These are phyloP conservation scores for Oscheius sp. DNA, from an alignment of 1,140 invertebrate species.

Conservation along the genomic window DNA sequence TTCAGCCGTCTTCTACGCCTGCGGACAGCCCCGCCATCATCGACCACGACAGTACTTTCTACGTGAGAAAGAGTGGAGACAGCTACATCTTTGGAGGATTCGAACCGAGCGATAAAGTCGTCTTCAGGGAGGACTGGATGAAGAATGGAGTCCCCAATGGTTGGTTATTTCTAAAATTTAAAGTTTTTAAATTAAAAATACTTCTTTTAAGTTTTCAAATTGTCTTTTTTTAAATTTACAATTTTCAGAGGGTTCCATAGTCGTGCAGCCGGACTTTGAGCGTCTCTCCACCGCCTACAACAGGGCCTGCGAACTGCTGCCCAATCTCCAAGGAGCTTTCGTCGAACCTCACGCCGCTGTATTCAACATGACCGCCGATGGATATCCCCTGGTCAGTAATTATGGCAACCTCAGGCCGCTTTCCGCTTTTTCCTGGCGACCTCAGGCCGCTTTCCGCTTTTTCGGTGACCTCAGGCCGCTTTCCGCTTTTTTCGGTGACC, in stretches of 20 bases:
- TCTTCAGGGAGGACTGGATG: constrained; percentile 62
- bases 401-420: no score
- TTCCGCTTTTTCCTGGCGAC: no score
- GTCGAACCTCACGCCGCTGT: constrained; percentile 35
- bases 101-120: constrained; percentile 61
- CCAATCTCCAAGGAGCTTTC: constrained; percentile 13
- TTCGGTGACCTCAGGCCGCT: no score
- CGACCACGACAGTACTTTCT: constrained; percentile 64
- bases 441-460: no score
- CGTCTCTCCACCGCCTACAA: constrained; percentile 33
- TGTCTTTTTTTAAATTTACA: not conserved
- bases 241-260: constrained; percentile 34
- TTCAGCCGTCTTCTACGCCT: constrained; percentile 47
- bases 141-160: constrained; percentile 61
- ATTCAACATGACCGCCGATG: constrained; percentile 43
- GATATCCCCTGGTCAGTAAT: constrained; percentile 51
- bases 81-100: constrained; percentile 64
- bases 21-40: constrained; percentile 63
- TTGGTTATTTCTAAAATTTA: constrained; percentile 22
- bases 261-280: constrained; percentile 34
- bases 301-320: constrained; percentile 29
- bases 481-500: no score
- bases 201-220: constrained; percentile 7
- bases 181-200: not conserved
- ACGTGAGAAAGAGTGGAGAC: constrained; percentile 58